These are phyloP conservation scores for Stramonita haemastoma DNA, from an alignment of 2,888 invertebrate genomes.

Conservation along the genomic window DNA sequence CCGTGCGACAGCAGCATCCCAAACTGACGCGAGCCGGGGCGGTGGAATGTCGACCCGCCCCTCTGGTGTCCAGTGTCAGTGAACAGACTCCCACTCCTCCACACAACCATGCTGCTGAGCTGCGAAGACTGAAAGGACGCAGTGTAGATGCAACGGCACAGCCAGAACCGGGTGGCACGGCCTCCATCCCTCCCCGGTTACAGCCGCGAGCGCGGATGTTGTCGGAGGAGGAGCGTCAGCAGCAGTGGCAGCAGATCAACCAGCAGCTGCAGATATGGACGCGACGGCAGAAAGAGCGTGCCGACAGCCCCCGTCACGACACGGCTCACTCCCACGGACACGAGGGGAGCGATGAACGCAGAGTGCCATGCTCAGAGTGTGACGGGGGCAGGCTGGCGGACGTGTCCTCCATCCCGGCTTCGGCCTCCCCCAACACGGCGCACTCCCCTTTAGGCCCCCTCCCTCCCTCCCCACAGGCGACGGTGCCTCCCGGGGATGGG, in stretches of 20 bases:
- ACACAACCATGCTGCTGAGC: conserved; percentile 37
- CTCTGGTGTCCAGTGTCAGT: conserved; percentile 48
- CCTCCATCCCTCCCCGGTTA: conserved; percentile 61
- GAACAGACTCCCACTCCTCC: conserved; percentile 39
- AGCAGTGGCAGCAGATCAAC: conserved; percentile 70
- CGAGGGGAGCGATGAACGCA: conserved; percentile 35
- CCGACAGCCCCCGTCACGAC: conserved; percentile 36
- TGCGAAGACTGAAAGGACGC: conserved; percentile 42
- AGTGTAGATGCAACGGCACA: conserved; percentile 47
- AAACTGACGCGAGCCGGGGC: conserved; percentile 30
- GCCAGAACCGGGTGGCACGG: conserved; percentile 39
- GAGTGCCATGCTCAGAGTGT: conserved; percentile 34
- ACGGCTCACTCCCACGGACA: conserved; percentile 25
- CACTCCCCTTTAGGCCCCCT: conserved; percentile 16
- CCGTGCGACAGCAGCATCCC: conserved; percentile 37
- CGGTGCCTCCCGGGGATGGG: conserved; percentile 28
- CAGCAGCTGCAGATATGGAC: conserved; percentile 73
- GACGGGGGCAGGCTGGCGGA: conserved; percentile 27
- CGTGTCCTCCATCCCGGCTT: not conserved
- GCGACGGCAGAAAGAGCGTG: conserved; percentile 63
- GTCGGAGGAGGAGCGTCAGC: conserved; percentile 69
- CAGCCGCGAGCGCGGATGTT: conserved; percentile 62
- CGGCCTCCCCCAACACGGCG: conserved; percentile 5
- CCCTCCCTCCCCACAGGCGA: conserved; percentile 27
- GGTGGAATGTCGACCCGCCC: conserved; percentile 43